These are phyloP conservation scores for Darevskia nairensis DNA, from an alignment of 2,797 vertebrate species.

Conservation along the genomic window DNA sequence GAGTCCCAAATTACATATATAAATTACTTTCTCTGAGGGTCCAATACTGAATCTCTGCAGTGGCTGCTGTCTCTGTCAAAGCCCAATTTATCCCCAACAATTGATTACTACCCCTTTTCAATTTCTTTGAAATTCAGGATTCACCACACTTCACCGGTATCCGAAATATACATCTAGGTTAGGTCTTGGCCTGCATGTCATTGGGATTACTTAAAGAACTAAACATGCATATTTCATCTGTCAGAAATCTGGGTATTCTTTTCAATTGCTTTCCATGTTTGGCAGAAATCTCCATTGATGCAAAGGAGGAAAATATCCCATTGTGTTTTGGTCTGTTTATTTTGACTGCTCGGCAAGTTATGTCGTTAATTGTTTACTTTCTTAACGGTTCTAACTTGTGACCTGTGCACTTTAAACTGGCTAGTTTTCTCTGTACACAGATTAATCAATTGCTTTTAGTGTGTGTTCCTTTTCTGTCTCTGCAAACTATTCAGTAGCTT, in stretches of 20 bases:
- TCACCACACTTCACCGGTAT: not conserved
- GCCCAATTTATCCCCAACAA: not conserved
- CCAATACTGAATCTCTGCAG: not conserved
- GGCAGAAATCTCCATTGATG: not conserved
- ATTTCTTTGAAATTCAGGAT: not conserved
- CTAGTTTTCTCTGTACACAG: not conserved
- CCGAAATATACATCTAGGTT: not conserved
- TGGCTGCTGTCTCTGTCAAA: not conserved
- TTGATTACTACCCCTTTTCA: not conserved
- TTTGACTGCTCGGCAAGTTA: not conserved
- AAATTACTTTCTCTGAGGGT: not conserved
- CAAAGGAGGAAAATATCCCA: not conserved
- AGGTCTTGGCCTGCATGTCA: not conserved
- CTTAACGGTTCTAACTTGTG: not conserved
- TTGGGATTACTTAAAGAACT: not conserved
- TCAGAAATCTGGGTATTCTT: not conserved
- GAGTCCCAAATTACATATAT: not conserved
- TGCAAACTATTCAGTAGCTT: not conserved
- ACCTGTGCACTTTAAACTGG: not conserved
- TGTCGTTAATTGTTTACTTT: constrained; percentile 13
- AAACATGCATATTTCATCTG: not conserved
- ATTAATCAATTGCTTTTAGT: constrained; percentile 4
- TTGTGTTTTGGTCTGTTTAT: not conserved
- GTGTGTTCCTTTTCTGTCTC: not conserved
- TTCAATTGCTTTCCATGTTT: not conserved